Evolutionary conservation across 2,888 invertebrate species (phyloP), one percentile per base, ranked within the genome.

Genomic region (Leptothorax acervorum): DNA sequence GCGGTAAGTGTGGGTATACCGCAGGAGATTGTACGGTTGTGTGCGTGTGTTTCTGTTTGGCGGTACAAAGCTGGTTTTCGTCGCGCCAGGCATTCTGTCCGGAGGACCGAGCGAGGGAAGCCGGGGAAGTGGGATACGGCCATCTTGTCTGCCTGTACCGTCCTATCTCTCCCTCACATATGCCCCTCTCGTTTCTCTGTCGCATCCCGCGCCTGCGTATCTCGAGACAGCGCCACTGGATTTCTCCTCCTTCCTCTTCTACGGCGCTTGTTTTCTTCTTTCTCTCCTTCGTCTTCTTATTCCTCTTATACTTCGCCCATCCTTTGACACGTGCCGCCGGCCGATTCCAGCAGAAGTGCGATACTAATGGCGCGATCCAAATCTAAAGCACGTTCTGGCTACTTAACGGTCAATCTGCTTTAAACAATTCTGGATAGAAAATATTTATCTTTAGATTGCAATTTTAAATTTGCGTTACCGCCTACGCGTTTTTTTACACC

Each of bases 271-370:
- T 82, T 70, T 39, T 70, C 68, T 55, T 68, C 23, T 45, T 45
- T 70, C 39, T 53, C 39, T 18, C 45, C 82, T 62, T 45, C 53
- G 55, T 79, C 63, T 60, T 39, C 71, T 82, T 81, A 57, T 87
- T 84, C 84, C 83, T 85, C 83, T 68, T 82, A 86, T 82, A 70
- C 86, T 87, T 90, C 84, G 78, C 86, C 85, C 86, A 89, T 88
- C 91, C 92, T 92, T 92, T 93, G 93, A 93, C 93, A 93, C 93
- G 93, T 92, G 93, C 93, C 92, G 92, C 91, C 90, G 88, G 57
- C 83, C 88, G 87, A 88, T 86, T 86, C 88, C 74, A 86, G 84
- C 84, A 84, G 85, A 81, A 87, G 87, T 89, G 85, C 91, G 90
- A 91, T 89, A 90, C 91, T 91, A 90, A 88, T 87, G 89, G 75